phyloP scores from a whole-genome alignment of 2,797 vertebrate species.

The Aphelocoma californica region DNA sequence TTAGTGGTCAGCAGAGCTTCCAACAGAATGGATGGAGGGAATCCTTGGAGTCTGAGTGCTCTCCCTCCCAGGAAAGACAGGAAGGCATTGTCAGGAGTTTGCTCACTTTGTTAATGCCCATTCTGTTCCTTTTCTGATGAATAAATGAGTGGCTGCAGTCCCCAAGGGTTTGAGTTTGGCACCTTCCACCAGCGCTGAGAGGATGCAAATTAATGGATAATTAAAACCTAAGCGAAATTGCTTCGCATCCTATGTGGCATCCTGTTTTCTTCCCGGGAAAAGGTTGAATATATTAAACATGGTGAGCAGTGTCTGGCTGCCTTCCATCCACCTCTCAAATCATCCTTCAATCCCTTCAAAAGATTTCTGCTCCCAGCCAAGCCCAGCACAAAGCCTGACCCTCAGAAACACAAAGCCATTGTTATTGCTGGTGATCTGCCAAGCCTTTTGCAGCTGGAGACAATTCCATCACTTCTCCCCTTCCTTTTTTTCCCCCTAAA shows the following conservation, averaged over 20 bases:
- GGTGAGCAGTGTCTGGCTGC: neutral
- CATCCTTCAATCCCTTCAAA: neutral
- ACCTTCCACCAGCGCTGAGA: neutral
- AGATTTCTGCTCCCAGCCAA: neutral
- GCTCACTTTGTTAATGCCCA: neutral
- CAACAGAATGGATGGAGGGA: neutral
- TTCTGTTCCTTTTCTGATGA: neutral
- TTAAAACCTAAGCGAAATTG: conserved; percentile 28
- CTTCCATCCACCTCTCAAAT: neutral
- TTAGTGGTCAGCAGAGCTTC: neutral
- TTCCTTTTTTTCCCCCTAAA: neutral
- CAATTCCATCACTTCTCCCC: neutral
- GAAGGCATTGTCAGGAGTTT: neutral
- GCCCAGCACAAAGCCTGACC: neutral
- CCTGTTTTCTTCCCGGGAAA: conserved; percentile 2
- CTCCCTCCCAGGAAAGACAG: neutral
- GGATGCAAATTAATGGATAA: conserved; percentile 11
- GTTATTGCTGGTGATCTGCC: neutral
- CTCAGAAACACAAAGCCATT: neutral
- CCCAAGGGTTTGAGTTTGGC: neutral
- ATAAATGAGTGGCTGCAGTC: neutral
- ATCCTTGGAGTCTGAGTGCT: neutral
- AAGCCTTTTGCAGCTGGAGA: neutral
- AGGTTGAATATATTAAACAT: neutral
- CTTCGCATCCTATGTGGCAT: neutral